A percentile compares a stretch with the other conserved stretches of the same genome.
phyloP scores from a whole-genome alignment of 2,888 invertebrate species.

The Drosophila demipolita region DNA sequence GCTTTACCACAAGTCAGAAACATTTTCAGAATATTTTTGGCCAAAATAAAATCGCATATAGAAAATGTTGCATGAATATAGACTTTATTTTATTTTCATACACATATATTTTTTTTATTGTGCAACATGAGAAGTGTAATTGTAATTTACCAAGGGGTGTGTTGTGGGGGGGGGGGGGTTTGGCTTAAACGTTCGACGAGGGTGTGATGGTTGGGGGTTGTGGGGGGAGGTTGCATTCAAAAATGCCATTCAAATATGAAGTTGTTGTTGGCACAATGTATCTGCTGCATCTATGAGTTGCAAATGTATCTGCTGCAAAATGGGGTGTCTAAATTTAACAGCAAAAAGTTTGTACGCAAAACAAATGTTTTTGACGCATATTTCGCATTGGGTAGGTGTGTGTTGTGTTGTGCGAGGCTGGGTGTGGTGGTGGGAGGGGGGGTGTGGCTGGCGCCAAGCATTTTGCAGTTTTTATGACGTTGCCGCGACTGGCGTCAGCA shows the following conservation, averaged over 20 bases:
- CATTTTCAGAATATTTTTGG: slow-evolving; percentile 47
- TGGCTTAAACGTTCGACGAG: not conserved
- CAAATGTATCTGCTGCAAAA: slow-evolving; percentile 33
- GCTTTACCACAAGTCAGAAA: slow-evolving; percentile 68
- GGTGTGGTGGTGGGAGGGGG: not conserved
- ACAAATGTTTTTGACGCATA: slow-evolving; percentile 68
- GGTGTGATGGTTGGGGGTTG: not conserved
- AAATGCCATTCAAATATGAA: slow-evolving; percentile 50
- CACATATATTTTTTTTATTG: slow-evolving; percentile 51
- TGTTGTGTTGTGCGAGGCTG: not conserved
- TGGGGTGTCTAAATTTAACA: slow-evolving; percentile 66
- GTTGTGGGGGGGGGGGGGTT: not conserved
- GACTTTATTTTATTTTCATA: slow-evolving; percentile 7
- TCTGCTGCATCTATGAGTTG: slow-evolving; percentile 26
- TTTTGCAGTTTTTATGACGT: slow-evolving; percentile 66
- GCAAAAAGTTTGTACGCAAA: slow-evolving; percentile 49
- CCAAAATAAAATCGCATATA: slow-evolving; percentile 19
- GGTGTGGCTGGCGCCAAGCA: slow-evolving; percentile 63
- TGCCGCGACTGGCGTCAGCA: slow-evolving; percentile 39
- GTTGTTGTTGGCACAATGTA: slow-evolving; percentile 45
- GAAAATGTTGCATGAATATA: slow-evolving; percentile 42
- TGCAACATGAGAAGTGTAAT: slow-evolving; percentile 27
- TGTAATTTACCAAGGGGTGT: slow-evolving; percentile 44
- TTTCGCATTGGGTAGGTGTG: slow-evolving; percentile 16
- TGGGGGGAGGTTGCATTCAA: not conserved